Percentiles rank a stretch among this genome's conserved stretches.
Conservation (phyloP, 2,888 invertebrate genomes). For the Plusia festucae region DNA sequence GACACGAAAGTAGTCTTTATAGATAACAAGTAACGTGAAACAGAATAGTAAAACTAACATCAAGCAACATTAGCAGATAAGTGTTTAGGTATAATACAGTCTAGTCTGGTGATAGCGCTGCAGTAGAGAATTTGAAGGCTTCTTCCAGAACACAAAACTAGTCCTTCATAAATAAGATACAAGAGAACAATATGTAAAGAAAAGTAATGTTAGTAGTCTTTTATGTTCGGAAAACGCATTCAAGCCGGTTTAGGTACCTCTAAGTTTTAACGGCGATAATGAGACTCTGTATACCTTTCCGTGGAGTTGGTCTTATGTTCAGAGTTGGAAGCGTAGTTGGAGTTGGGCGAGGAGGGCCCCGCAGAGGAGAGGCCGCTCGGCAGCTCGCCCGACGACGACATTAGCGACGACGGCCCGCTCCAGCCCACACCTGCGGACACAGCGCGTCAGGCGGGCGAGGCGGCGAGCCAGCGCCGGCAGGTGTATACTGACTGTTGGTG, state of each 20-base stretch:
- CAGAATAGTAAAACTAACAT: conserved; percentile 56
- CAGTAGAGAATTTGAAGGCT: conserved; percentile 47
- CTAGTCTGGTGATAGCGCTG: conserved; percentile 48
- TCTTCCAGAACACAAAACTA: conserved; percentile 41
- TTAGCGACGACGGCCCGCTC: conserved; percentile 95
- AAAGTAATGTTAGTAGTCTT: conserved; percentile 28
- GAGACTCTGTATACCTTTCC: conserved; percentile 73
- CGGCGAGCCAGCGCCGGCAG: neutral
- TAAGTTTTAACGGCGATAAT: conserved; percentile 15
- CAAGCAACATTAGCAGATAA: conserved; percentile 62
- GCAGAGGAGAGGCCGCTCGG: conserved; percentile 92
- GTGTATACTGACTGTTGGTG: conserved; percentile 75
- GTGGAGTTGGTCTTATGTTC: conserved; percentile 74
- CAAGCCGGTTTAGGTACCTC: conserved; percentile 49
- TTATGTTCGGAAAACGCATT: conserved; percentile 58
- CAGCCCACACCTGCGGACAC: conserved; percentile 90
- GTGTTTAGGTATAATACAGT: conserved; percentile 59
- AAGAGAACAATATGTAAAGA: conserved; percentile 36
- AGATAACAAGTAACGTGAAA: conserved; percentile 46
- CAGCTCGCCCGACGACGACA: conserved; percentile 88
- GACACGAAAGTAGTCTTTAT: conserved; percentile 21
- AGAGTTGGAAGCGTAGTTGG: conserved; percentile 82
- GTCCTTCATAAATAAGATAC: conserved; percentile 21
- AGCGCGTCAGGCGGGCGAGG: neutral
- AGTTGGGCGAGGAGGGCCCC: conserved; percentile 95